Conservation (phyloP, 1,140 invertebrate genomes). For the Drosophila ogumai region DNA sequence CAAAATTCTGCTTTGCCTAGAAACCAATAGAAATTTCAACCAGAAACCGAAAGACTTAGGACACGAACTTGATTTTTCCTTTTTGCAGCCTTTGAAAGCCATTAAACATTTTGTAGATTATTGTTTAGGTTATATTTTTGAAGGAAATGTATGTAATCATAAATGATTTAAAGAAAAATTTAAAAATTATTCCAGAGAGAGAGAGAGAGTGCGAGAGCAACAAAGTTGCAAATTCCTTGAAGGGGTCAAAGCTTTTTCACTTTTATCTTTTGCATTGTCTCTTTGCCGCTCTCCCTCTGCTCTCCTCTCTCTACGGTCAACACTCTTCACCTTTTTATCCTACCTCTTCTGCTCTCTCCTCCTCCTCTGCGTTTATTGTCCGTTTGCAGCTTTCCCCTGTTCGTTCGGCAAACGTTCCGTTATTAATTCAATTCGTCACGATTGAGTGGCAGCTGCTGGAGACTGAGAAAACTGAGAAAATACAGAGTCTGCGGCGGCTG, state of each 20-base stretch:
- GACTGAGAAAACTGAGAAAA: constrained; percentile 27
- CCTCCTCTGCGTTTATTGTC: constrained; percentile 17
- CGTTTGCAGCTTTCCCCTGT: constrained; percentile 50
- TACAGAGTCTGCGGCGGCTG: constrained; percentile 55
- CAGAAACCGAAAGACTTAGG: neutral
- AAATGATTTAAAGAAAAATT: no score
- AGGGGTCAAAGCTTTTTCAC: constrained; percentile 40
- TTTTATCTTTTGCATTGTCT: constrained; percentile 24
- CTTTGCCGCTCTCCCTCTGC: neutral
- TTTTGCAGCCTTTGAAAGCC: neutral
- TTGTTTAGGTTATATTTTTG: neutral
- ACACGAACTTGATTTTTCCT: neutral
- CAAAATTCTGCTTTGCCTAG: no score
- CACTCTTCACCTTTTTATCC: constrained; percentile 6
- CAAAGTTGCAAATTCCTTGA: constrained; percentile 28
- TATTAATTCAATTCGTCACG: constrained; percentile 82
- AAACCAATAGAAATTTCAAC: neutral
- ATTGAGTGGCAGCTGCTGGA: constrained; percentile 70
- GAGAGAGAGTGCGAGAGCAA: neutral
- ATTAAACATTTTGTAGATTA: neutral
- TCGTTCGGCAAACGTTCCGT: constrained; percentile 60
- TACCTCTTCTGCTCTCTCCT: neutral
- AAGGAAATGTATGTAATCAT: no score
- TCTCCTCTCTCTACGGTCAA: neutral
- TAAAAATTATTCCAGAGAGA: neutral